phyloP scores from a whole-genome alignment of 1,140 invertebrate species.

The Trachymyrmex cornetzi region DNA sequence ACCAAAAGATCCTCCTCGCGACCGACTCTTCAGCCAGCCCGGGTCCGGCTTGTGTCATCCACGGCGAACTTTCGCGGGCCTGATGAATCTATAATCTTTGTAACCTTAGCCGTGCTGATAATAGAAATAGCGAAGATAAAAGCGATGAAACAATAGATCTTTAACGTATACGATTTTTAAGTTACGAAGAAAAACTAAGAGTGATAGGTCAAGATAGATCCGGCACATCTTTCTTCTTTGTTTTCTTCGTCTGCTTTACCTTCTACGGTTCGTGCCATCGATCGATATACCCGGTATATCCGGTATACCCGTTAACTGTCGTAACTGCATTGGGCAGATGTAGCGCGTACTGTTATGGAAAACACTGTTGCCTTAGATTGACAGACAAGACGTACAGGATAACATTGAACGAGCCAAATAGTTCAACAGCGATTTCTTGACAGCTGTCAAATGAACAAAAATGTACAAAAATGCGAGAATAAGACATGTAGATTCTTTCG shows the following conservation, averaged over 20 bases:
- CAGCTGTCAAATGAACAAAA: not conserved
- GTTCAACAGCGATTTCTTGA: not conserved
- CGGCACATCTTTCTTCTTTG: slow-evolving; percentile 10
- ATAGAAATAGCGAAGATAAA: not conserved
- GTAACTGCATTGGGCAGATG: slow-evolving; percentile 35
- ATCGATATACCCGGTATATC: slow-evolving; percentile 41
- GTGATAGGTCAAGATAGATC: slow-evolving; percentile 15
- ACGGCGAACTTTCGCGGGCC: not conserved
- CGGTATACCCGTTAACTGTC: slow-evolving; percentile 53
- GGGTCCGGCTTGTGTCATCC: slow-evolving; percentile 21
- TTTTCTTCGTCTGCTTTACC: slow-evolving; percentile 30
- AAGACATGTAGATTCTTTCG: not conserved
- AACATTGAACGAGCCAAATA: not conserved
- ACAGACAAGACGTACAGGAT: not conserved
- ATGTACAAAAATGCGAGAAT: not conserved
- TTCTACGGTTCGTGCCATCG: slow-evolving; percentile 23
- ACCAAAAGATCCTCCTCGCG: slow-evolving; percentile 12
- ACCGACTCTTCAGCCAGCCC: slow-evolving; percentile 32
- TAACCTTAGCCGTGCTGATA: not conserved
- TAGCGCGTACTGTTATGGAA: slow-evolving; percentile 34
- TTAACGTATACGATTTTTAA: not conserved
- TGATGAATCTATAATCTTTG: not conserved
- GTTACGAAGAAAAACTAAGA: not conserved
- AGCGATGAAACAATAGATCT: not conserved
- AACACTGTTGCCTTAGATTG: not conserved